Conservation (phyloP, 1,140 invertebrate genomes). For the Lamellibrachia luymesi region DNA sequence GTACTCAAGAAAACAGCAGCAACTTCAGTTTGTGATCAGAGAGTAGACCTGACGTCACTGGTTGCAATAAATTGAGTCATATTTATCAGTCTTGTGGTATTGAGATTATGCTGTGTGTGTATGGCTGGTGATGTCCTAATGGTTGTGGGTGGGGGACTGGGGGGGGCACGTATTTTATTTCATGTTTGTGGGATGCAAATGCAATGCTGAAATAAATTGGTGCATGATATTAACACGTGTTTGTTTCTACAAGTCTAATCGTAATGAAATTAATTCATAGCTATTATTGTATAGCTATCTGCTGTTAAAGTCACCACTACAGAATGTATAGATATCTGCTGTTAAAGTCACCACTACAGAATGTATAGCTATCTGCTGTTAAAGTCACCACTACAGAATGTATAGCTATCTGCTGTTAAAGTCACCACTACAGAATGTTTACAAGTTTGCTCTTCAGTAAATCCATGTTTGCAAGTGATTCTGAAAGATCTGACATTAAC, state of each 20-base stretch:
- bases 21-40: neutral
- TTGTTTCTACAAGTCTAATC: neutral
- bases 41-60: neutral
- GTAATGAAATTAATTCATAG: neutral
- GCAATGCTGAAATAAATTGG: neutral
- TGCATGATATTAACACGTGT: neutral
- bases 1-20: neutral
- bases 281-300: neutral
- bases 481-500: neutral
- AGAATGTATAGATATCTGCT: neutral
- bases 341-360: no score
- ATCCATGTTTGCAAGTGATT: neutral
- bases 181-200: no score
- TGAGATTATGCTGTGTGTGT: neutral
- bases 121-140: no score
- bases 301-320: no score
- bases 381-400: neutral
- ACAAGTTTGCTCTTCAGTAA: neutral
- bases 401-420: no score
- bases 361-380: neutral
- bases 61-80: neutral
- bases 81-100: neutral
- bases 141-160: no score
- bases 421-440: neutral
- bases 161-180: no score